These are phyloP conservation scores for Mythimna loreyi DNA, from an alignment of 2,888 invertebrate genomes.

Conservation along the genomic window DNA sequence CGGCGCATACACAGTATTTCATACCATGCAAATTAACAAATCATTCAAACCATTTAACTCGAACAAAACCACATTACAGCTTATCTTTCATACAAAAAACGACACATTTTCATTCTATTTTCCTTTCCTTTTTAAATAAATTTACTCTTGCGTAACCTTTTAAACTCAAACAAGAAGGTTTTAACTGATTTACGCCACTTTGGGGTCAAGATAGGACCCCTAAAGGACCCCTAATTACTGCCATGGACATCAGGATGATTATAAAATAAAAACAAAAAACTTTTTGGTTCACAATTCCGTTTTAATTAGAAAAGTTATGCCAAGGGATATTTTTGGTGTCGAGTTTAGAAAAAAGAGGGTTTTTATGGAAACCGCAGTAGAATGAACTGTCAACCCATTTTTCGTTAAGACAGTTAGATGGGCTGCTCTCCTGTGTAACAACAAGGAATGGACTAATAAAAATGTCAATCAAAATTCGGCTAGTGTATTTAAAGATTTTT, in stretches of 20 bases:
- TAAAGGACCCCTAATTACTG: constrained; percentile 58
- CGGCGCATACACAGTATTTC: neutral
- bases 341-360: neutral
- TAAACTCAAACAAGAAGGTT: constrained; percentile 48
- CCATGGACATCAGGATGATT: constrained; percentile 49
- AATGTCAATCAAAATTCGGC: constrained; percentile 20
- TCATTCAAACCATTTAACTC: neutral
- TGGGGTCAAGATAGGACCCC: constrained; percentile 38
- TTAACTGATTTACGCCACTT: constrained; percentile 51
- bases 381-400: constrained; percentile 22
- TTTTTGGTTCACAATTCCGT: constrained; percentile 42
- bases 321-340: constrained; percentile 38
- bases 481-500: neutral
- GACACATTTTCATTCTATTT: constrained; percentile 6
- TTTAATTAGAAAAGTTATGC: constrained; percentile 65
- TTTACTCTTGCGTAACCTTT: constrained; percentile 32
- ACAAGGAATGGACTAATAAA: constrained; percentile 3
- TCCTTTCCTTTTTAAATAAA: constrained; percentile 27
- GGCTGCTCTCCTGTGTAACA: neutral
- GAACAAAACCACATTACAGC: constrained; percentile 2
- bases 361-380: constrained; percentile 29
- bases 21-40: neutral
- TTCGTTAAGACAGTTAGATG: constrained; percentile 4
- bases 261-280: constrained; percentile 63
- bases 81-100: constrained; percentile 18